These are phyloP conservation scores for Melanostoma mellinum DNA, from an alignment of 2,888 invertebrate species.

Conservation along the genomic window DNA sequence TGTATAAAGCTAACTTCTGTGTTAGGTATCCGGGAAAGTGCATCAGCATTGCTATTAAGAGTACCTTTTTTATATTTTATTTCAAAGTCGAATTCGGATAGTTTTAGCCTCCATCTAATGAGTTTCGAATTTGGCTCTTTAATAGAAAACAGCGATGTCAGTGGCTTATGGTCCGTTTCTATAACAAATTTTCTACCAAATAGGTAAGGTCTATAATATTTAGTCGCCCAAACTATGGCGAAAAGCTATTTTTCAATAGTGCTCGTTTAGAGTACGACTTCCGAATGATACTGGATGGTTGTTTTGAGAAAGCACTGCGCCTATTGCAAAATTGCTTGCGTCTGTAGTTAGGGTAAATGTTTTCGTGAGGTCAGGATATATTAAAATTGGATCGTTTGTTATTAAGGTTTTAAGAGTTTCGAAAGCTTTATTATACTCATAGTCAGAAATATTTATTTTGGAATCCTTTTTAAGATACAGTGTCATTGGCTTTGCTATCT, in stretches of 20 bases:
- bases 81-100: slow-evolving; percentile 76
- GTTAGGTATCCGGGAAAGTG: slow-evolving; percentile 27
- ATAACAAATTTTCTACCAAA: slow-evolving; percentile 27
- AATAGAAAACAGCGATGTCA: no score
- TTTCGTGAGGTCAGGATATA: slow-evolving; percentile 33
- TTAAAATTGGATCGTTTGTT: not conserved
- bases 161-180: slow-evolving; percentile 15
- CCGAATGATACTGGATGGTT: slow-evolving; percentile 20
- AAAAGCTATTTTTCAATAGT: slow-evolving; percentile 32
- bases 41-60: slow-evolving; percentile 51
- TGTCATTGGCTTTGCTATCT: not conserved
- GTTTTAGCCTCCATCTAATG: slow-evolving; percentile 75
- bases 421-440: not conserved
- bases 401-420: not conserved
- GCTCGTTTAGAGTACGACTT: slow-evolving; percentile 14
- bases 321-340: slow-evolving; percentile 20
- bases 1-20: not conserved
- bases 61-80: slow-evolving; percentile 73
- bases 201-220: slow-evolving; percentile 32
- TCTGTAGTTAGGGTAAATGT: slow-evolving; percentile 34
- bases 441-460: not conserved
- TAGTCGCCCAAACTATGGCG: slow-evolving; percentile 36
- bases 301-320: slow-evolving; percentile 13
- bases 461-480: not conserved
- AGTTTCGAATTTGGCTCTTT: slow-evolving; percentile 68